phyloP scores from a whole-genome alignment of 2,113 vertebrate species.

The Vombatus ursinus region DNA sequence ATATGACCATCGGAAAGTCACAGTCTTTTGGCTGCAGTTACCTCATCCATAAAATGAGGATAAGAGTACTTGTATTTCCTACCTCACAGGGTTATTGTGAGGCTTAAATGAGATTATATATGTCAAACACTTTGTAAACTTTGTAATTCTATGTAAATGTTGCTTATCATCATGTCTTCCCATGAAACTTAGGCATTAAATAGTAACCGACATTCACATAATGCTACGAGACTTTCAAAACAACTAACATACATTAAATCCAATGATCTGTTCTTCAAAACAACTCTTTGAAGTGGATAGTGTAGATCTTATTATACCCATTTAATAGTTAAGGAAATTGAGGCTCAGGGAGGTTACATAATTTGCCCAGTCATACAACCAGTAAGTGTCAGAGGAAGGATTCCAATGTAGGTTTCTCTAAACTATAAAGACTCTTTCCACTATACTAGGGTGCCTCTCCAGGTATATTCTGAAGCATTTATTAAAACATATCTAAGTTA shows the following conservation, averaged over 20 bases:
- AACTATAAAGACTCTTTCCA: neutral
- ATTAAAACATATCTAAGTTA: neutral
- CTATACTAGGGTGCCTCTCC: neutral
- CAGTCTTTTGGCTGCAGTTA: too few species aligned
- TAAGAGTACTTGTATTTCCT: too few species aligned
- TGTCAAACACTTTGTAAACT: neutral
- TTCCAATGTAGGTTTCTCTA: neutral
- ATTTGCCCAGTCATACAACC: neutral
- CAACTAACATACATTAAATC: neutral
- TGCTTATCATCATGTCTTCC: neutral
- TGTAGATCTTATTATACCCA: neutral
- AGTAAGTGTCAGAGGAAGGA: neutral
- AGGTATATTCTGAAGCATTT: neutral
- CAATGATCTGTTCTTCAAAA: neutral
- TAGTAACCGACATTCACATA: neutral
- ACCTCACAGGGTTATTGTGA: too few species aligned
- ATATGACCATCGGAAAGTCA: too few species aligned
- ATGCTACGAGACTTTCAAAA: neutral
- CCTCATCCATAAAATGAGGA: too few species aligned
- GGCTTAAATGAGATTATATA: neutral
- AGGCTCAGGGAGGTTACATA: neutral
- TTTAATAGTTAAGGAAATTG: neutral
- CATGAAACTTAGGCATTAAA: neutral
- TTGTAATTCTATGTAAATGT: neutral
- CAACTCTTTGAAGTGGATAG: neutral